Base-by-base conservation (phyloP, 2,888 invertebrate genomes). In the Watsonalla binaria region DNA sequence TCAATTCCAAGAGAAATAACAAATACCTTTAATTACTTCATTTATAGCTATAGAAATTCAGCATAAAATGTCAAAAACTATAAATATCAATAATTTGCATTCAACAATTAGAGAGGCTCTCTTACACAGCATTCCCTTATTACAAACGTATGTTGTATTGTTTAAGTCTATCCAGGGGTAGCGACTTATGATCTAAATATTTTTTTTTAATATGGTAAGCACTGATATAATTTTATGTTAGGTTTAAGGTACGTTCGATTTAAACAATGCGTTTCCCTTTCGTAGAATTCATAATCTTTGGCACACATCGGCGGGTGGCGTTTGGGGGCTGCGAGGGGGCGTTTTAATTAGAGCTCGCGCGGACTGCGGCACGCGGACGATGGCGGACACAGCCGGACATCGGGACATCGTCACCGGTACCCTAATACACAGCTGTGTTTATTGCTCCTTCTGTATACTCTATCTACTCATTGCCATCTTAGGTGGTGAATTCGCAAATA, bases 281-380 rank as follows among this genome's bases (percentile, higher is more conserved):
- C 8, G 37, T 66, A 67, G 68, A 60, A 56, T 62, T 62, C 68
- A 68, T 74, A 73, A 69, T 80, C 78, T 78, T 69, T 79, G 79
- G 63, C 72, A 60, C 63, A 54, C 58, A 65, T 62, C 63, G 66
- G 58, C 51, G 53, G 66, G 65, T 58, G 66, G 68, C 55, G 70
- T 53, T 55, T 55, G 62, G 69, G 68, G 65, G 63, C 59, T 67
- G 70, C 63, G 73, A 58, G 61, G 72, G 82, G 82, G 79, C 65
- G 84, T 82, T 86, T 87, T 88, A 88, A 88, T 88, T 88, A 88
- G 88, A 84, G 76, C 84, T 80, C 84, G 85, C 81, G 79, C 74
- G 73, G 14, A 37, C 79, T 78, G 82, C 83, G 80, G 81, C 77
- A 24, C 24, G 24, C 72, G 74, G 72, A 76, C 80, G 75, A 72